phyloP scores from a whole-genome alignment of 1,140 invertebrate genomes.

The Gonatopus flavifemur region DNA sequence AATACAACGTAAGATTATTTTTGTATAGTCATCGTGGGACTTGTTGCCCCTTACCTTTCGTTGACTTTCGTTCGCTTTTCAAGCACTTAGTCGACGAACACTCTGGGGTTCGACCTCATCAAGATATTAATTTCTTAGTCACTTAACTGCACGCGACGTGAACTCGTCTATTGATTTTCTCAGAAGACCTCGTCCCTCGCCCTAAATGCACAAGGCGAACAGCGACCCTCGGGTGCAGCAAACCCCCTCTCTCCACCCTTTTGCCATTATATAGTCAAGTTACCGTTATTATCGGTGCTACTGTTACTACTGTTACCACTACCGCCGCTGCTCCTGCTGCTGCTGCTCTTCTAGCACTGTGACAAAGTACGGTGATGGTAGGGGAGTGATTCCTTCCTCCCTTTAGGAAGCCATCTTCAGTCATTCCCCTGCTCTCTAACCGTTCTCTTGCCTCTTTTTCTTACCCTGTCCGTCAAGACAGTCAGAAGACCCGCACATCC shows the following conservation, averaged over 20 bases:
- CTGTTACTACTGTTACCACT: not conserved
- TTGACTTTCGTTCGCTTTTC: conserved; percentile 17
- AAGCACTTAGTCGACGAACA: conserved; percentile 35
- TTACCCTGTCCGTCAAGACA: too few species aligned
- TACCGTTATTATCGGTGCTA: not conserved
- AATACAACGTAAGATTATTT: too few species aligned
- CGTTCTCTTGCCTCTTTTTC: conserved; percentile 47
- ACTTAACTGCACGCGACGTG: conserved; percentile 54
- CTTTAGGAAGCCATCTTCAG: conserved; percentile 41
- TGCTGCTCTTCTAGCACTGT: conserved; percentile 30
- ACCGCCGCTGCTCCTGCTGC: conserved; percentile 15
- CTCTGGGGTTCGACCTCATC: conserved; percentile 44
- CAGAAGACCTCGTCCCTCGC: conserved; percentile 28
- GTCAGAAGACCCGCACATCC: conserved; percentile 46
- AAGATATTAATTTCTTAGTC: conserved; percentile 56
- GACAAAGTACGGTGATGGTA: too few species aligned
- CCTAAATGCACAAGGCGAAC: not conserved
- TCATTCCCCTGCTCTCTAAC: conserved; percentile 33
- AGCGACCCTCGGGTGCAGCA: not conserved
- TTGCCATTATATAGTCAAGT: not conserved
- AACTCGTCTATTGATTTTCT: conserved; percentile 54
- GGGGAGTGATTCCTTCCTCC: conserved; percentile 41
- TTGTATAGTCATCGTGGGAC: not conserved
- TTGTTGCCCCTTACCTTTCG: conserved; percentile 13
- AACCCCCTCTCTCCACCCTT: not conserved